Evolutionary conservation across 2,113 vertebrate species (phyloP), one percentile per base, ranked within the genome.

Genomic region (Shinisaurus crocodilurus): DNA sequence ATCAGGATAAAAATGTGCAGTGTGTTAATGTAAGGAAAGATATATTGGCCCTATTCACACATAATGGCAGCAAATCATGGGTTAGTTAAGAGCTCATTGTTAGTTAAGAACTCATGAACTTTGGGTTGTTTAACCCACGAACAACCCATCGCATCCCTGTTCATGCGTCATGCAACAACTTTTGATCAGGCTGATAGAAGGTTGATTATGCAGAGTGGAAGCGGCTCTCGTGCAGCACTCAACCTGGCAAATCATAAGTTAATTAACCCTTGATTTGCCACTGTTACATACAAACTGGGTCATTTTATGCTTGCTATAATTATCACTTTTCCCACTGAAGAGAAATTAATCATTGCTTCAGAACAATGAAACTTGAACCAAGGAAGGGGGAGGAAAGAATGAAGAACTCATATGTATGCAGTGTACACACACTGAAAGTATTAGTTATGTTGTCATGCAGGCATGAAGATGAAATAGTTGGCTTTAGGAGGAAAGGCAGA

Each of bases 401-500:
- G 40, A 91, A 94, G 57, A 43, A 9, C 32, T 82, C 92, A 84
- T 92, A 10, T 81, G 27, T 60, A 25, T 83, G 67, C 77, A 89
- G 79, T 89, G 34, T 40, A 57, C 23, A 15, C 85, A 65, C 32
- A 50, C 25, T 87, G 43, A 16, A 91, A 89, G 67, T 92, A 75
- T 77, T 93, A 7, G 48, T 94, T 94, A 85, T 1, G 8, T 82
- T 88, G 29, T 91, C 93, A 76, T 88, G 57, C 63, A 87, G 72
- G 27, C 54, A 89, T 92, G 27, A n/a, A 93, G 67, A 84, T 87
- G 72, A 93, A 94, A 93, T 91, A 89, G 70, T 91, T 88, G 48
- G 29, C 67, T 94, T 90, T 92, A 85, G 87, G 90, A 48, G 15
- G 43, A 95, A 85, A 87, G 92, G 40, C 90, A 93, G 89, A 92